These are phyloP conservation scores for Agelastica alni DNA, from an alignment of 2,888 invertebrate species.

Conservation along the genomic window DNA sequence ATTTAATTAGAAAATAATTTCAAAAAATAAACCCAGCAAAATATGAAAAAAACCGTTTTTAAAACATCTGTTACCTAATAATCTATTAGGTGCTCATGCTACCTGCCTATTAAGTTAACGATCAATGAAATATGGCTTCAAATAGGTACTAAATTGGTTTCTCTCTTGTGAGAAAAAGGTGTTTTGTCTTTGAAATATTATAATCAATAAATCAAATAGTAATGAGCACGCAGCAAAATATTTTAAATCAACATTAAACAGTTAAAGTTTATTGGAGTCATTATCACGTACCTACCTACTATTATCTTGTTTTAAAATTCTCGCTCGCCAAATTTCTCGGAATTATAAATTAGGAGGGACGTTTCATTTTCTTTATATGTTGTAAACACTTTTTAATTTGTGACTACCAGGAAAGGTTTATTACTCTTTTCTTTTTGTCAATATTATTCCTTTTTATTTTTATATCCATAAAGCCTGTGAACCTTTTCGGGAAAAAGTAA, in stretches of 20 bases:
- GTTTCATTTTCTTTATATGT: background rate
- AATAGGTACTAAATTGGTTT: conserved; percentile 6
- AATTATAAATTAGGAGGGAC: conserved; percentile 17
- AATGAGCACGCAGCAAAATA: conserved; percentile 28
- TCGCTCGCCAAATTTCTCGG: conserved; percentile 15
- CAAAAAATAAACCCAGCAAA: too few species aligned
- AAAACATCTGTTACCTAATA: background rate
- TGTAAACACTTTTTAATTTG: conserved; percentile 2
- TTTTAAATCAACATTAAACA: conserved; percentile 34
- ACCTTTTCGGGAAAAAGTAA: too few species aligned
- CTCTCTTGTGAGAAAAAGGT: conserved; percentile 13
- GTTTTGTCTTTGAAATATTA: conserved; percentile 27
- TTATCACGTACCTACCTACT: conserved; percentile 34
- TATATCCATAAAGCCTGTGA: too few species aligned
- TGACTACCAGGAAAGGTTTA: background rate
- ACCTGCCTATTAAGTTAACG: conserved; percentile 1
- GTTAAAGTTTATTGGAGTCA: conserved; percentile 35
- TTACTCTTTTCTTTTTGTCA: conserved; percentile 3
- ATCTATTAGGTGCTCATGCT: conserved; percentile 1
- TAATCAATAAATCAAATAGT: conserved; percentile 34
- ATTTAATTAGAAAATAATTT: too few species aligned
- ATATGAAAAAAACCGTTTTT: too few species aligned
- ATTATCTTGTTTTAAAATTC: conserved; percentile 30
- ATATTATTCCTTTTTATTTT: too few species aligned
- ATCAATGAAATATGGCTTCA: background rate